Conservation (phyloP, 2,888 invertebrate species). For the Celastrina argiolus region DNA sequence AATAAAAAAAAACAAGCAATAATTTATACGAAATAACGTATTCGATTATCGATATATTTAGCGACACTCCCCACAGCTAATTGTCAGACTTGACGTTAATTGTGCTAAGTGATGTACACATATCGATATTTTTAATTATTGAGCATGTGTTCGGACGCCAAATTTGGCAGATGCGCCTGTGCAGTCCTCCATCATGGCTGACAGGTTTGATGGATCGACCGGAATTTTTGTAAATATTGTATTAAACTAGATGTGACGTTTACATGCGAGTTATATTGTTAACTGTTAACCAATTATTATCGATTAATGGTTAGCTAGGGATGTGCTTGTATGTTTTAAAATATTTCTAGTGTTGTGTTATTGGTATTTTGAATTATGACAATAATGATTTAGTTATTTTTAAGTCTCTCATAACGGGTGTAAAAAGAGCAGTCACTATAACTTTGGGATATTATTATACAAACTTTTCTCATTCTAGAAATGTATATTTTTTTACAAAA, state of each 20-base stretch:
- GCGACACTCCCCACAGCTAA: background rate
- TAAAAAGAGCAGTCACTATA: too few species aligned
- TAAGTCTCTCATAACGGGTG: background rate
- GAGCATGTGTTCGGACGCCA: conserved; percentile 33
- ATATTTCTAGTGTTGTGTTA: background rate
- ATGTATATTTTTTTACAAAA: too few species aligned
- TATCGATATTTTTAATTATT: background rate
- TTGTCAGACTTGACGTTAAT: conserved; percentile 5
- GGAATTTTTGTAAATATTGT: conserved; percentile 32
- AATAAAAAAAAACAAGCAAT: too few species aligned
- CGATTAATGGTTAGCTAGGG: background rate
- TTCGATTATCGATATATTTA: background rate
- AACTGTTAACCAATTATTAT: conserved; percentile 21
- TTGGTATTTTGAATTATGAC: background rate
- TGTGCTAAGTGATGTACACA: background rate
- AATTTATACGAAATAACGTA: too few species aligned
- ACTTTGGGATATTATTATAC: too few species aligned
- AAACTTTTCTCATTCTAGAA: too few species aligned
- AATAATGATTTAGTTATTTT: background rate
- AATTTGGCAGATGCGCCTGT: conserved; percentile 43
- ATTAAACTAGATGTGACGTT: conserved; percentile 22
- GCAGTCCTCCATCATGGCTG: conserved; percentile 30
- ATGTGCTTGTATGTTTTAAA: background rate
- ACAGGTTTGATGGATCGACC: conserved; percentile 52
- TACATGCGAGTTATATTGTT: conserved; percentile 30